Conservation (phyloP, 2,113 vertebrate species). For the Gallinago jamesoni region DNA sequence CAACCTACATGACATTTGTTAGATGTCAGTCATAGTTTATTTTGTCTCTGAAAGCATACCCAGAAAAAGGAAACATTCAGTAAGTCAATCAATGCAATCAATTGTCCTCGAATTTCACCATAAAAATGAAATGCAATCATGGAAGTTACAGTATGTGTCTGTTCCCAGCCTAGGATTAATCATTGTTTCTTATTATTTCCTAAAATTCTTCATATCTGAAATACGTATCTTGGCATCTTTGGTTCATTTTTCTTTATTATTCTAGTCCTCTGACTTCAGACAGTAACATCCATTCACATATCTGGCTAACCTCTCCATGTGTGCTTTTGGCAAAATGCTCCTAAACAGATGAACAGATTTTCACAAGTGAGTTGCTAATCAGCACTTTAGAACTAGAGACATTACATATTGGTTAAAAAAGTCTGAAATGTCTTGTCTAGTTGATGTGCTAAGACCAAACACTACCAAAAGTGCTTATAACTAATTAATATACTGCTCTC, state of each 20-base stretch:
- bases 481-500: not conserved
- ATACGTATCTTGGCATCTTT: not conserved
- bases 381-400: not conserved
- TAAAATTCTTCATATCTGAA: not conserved
- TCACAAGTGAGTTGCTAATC: not conserved
- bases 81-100: not conserved
- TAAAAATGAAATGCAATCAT: not conserved
- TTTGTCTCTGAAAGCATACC: not conserved
- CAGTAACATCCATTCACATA: not conserved
- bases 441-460: not conserved
- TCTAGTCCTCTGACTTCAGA: not conserved
- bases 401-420: not conserved
- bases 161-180: not conserved
- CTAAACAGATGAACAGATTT: not conserved
- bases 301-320: not conserved
- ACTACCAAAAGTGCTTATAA: not conserved
- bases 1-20: not conserved
- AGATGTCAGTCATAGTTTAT: not conserved
- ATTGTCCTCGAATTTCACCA: not conserved
- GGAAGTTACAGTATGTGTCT: not conserved
- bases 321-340: constrained; percentile 10
- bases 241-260: not conserved
- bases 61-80: not conserved
- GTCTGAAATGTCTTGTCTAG: not conserved
- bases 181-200: not conserved